Base-by-base conservation (phyloP, 2,113 vertebrate genomes). In the Odocoileus hemionus region DNA sequence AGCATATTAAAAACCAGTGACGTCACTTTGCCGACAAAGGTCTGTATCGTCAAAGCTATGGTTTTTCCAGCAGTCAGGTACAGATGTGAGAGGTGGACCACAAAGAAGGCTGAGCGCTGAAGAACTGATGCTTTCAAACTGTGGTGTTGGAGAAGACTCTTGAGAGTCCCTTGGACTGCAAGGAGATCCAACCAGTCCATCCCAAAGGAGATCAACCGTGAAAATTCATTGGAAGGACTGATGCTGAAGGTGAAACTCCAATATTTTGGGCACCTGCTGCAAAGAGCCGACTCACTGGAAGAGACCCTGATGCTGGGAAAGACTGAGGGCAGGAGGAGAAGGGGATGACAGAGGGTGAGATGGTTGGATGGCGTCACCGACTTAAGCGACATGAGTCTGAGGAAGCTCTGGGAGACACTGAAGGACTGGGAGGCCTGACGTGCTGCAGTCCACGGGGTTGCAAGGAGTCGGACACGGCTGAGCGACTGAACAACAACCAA, bases 371-470 rank as follows among this genome's bases (percentile, higher is more conserved):
- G 67, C 10, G 6, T 70, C 67, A 3, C 67, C 19, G 0, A 70
- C 19, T 23, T 2, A 2, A 36, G 0, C 19, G 19, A 70, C n/a
- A 0, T 39, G n/a, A 3, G n/a, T 70, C 1, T 70, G 67, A 70
- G 67, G 5, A 39, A 70, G 5, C 67, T 70, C 67, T 0, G 0
- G 67, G 64, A 67, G 64, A 21, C 4, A 10, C 17, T 36, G 64
- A 21, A 21, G 64, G 64, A 67, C n/a, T 36, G 64, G 64, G 64
- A 36, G 10, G 67, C n/a, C 67, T 12, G 9, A n/a, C n/a, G 0
- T 36, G 67, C n/a, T 6, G n/a, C 19, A 23, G 19, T 12, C n/a
- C n/a, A 36, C 0, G n/a, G 0, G 19, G 64, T 1, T 11, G n/a
- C 64, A 23, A 17, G 33, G 64, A 70, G 64, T 11, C 0, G 0